A percentile compares a stretch with the other conserved stretches of the same genome.
These are phyloP conservation scores for Myanophis thanlyinensis DNA, from an alignment of 2,113 vertebrate genomes.

Conservation along the genomic window DNA sequence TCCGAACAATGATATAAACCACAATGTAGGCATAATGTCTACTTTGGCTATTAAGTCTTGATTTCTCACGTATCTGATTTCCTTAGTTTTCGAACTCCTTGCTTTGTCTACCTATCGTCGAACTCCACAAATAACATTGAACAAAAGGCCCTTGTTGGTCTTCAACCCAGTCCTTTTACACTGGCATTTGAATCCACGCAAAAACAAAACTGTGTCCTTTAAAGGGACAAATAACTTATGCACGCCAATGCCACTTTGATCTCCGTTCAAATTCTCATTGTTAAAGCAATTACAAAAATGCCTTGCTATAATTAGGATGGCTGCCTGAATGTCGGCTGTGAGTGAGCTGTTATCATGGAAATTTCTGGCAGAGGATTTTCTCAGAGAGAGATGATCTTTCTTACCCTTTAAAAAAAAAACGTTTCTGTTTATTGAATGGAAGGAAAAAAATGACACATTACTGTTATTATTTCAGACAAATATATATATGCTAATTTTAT, in stretches of 20 bases:
- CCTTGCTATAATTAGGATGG: slow-evolving; percentile 36
- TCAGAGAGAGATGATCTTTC: slow-evolving; percentile 42
- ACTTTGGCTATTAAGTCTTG: background rate
- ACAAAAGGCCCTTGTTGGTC: background rate
- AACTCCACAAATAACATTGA: slow-evolving; percentile 6
- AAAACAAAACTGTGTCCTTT: background rate
- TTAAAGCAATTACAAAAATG: slow-evolving; percentile 13
- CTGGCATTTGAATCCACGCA: background rate
- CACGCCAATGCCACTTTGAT: slow-evolving; percentile 37
- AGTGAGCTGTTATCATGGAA: slow-evolving; percentile 27
- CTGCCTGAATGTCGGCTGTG: slow-evolving; percentile 32
- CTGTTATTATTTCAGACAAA: background rate
- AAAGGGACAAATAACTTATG: slow-evolving; percentile 10
- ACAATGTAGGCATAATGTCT: background rate
- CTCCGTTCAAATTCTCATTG: slow-evolving; percentile 39
- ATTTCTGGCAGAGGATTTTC: slow-evolving; percentile 36
- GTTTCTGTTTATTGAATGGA: slow-evolving; percentile 9
- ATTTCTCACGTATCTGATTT: background rate
- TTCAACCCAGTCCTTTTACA: background rate
- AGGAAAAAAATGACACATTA: background rate
- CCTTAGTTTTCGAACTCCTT: background rate
- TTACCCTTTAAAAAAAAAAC: background rate
- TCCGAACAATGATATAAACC: background rate
- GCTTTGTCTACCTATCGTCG: background rate
- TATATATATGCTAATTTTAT: background rate